These are phyloP conservation scores for Carcharodon carcharias DNA, from an alignment of 2,797 vertebrate genomes.

Conservation along the genomic window DNA sequence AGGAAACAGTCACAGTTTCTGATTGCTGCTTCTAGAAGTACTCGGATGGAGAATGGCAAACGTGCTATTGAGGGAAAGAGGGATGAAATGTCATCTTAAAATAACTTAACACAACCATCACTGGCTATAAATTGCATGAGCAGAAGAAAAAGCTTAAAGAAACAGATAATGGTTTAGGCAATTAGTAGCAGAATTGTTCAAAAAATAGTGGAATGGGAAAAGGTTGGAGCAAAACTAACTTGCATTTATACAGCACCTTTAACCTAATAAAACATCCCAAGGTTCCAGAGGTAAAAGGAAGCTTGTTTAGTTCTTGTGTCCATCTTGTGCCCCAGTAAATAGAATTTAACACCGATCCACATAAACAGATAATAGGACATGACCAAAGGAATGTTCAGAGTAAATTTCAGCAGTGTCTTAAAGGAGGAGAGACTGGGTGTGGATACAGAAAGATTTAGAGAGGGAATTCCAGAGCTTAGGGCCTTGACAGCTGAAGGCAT, in stretches of 20 bases:
- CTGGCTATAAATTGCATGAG: neutral
- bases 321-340: neutral
- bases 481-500: neutral
- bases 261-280: neutral
- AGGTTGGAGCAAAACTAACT: neutral
- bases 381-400: neutral
- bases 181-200: neutral
- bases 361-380: neutral
- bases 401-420: neutral
- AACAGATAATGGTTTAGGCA: no score
- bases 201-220: neutral
- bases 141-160: neutral
- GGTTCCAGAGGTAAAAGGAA: no score
- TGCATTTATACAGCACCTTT: neutral
- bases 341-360: neutral
- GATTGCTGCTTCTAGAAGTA: constrained; percentile 85
- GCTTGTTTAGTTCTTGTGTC: neutral
- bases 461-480: neutral
- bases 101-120: neutral
- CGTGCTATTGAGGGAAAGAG: constrained; percentile 52
- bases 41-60: constrained; percentile 85
- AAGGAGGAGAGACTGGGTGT: neutral
- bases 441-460: neutral
- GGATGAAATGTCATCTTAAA: neutral
- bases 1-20: constrained; percentile 91